Evolutionary conservation across 2,797 vertebrate genomes (phyloP), one percentile per base, ranked within the genome.

Genomic region (Enteromius radiatus): DNA sequence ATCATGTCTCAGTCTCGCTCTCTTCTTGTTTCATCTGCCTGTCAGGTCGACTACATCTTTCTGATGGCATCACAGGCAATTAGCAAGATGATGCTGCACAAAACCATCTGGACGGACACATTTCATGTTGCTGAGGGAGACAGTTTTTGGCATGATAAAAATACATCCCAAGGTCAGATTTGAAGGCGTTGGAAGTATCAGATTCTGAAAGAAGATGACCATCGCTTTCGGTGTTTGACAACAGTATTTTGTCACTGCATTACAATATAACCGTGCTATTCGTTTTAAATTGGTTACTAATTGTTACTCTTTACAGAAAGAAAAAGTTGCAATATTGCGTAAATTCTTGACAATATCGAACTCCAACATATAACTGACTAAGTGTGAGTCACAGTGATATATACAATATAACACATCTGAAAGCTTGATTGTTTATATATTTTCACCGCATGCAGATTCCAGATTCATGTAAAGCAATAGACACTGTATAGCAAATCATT

Each of bases 31-130:
- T 94, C 92, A 93, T 94, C 93, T 93, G 93, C 93, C 93, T 95
- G 94, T 94, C 95, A 95, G 92, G 93, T 93, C 92, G 91, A 91
- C 92, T 93, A 83, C 90, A 86, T 95, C 92, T 93, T 93, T 94
- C 94, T 94, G 94, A 95, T 93, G 93, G 91, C 94, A 94, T 95
- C 93, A 93, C 93, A 95, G 94, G 95, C 94, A 95, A 95, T 95
- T 95, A 95, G 94, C 92, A 93, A 93, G 94, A 95, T 90, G 92
- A 91, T 91, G 93, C 92, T 92, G 93, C 93, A 93, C 93, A 94
- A 93, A 94, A 94, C 94, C 93, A 94, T 95, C 93, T 95, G 93
- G 94, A 95, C 93, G 92, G 92, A 85, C 87, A 92, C 94, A 88
- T 92, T 88, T 92, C 92, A 91, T 92, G 90, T 90, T 93, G 93